Evolutionary conservation across 2,797 vertebrate genomes (phyloP), one percentile per base, ranked within the genome.

Genomic region (Danio albolineatus): DNA sequence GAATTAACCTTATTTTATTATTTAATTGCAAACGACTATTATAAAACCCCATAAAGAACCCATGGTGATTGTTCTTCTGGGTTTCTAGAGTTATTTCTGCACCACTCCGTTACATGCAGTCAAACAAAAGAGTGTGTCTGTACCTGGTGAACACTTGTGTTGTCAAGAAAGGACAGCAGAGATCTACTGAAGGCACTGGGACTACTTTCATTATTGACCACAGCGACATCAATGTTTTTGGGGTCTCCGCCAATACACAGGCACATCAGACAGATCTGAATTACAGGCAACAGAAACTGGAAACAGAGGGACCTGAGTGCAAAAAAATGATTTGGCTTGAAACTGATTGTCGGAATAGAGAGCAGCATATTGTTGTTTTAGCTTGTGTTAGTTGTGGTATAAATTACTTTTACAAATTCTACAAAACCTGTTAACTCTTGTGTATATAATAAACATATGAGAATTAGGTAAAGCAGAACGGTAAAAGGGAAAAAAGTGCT

Each of bases 261-360:
- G 76, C 93, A 94, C 91, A 95, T 94, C 59, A 95, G 90, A 41
- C 92, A 92, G 84, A 95, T 90, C 90, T 95, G 94, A 90, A 95
- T 94, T 78, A 94, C 93, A 0, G 94, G 94, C 84, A 95, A 86
- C 70, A 95, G 28, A 88, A 95, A 95, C 92, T 95, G 94, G 89
- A 95, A 95, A 85, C 92, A 94, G 85, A 95, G 41, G 0, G 93
- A 94, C 70, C 94, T 95, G 87, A 12, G 28, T 13, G 43, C 9
- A 79, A 62, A 62, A 7, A 39, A 1, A n/a, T n/a, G n/a, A n/a
- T n/a, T n/a, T n/a, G n/a, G n/a, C n/a, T 5, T 70, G 1, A 70
- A 53, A 17, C 13, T 7, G 9, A 39, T 70, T 13, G 41, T 13
- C 10, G 17, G 16, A 53, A 17, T 16, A 43, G 61, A 43, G 43